Percentiles rank a stretch among this genome's conserved stretches.
Evolutionary conservation across 2,888 invertebrate genomes (phyloP).

Genomic region (Eustalomyia histrio): DNA sequence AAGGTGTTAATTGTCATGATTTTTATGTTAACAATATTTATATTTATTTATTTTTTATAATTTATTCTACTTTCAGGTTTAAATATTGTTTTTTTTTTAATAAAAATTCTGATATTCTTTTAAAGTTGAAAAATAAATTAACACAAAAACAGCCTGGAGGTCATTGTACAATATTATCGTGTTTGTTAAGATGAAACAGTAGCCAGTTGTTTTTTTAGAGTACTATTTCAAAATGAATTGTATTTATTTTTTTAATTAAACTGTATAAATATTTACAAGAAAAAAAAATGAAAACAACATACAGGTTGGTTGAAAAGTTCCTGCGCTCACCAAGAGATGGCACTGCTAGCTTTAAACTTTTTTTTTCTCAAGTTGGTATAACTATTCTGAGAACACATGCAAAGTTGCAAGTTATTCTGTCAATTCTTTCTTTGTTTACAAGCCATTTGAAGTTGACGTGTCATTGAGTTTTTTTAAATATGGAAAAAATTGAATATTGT

Average conservation of each 20-base stretch:
- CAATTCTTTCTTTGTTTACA: too few relatives aligned
- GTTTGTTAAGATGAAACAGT: constrained; percentile 18
- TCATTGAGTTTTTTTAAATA: too few relatives aligned
- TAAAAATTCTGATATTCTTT: background rate
- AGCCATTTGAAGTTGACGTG: too few relatives aligned
- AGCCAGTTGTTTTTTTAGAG: constrained; percentile 1
- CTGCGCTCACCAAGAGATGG: too few relatives aligned
- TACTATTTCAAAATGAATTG: background rate
- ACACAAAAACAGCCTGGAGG: constrained; percentile 1
- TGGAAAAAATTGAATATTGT: too few relatives aligned
- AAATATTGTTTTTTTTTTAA: constrained; percentile 7
- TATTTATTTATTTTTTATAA: background rate
- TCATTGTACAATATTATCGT: constrained; percentile 16
- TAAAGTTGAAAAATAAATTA: background rate
- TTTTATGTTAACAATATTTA: constrained; percentile 9
- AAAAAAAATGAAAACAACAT: background rate
- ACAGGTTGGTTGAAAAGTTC: too few relatives aligned
- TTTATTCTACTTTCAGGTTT: background rate
- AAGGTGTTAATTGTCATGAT: constrained; percentile 21
- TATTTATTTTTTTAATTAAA: background rate
- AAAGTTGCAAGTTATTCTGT: too few relatives aligned
- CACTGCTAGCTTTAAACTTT: too few relatives aligned
- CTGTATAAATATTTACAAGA: background rate
- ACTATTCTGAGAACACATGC: too few relatives aligned
- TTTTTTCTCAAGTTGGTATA: too few relatives aligned